Conservation (phyloP, 2,797 vertebrate genomes). For the Crocidura indochinensis region DNA sequence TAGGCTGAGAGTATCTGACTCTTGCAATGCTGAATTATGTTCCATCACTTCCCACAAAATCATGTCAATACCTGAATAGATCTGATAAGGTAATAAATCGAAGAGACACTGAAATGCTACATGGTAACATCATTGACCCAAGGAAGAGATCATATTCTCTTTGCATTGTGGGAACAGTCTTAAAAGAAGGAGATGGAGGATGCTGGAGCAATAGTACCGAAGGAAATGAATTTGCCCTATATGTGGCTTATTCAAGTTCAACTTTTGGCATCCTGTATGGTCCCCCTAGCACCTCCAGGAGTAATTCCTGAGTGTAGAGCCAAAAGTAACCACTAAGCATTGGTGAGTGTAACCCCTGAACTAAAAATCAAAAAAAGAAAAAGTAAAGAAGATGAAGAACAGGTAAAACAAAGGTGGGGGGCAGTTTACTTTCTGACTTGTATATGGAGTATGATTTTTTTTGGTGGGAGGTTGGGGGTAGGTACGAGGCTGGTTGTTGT, state of each 20-base stretch:
- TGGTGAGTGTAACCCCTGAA: too few relatives aligned
- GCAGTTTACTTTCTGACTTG: too few relatives aligned
- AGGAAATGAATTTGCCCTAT: too few relatives aligned
- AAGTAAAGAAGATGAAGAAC: background rate
- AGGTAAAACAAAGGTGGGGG: background rate
- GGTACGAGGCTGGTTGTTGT: too few relatives aligned
- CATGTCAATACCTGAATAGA: constrained; percentile 56
- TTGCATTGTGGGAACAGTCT: background rate
- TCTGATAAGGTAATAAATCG: constrained; percentile 52
- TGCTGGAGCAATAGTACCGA: background rate
- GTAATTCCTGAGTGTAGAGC: too few relatives aligned
- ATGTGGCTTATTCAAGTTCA: too few relatives aligned
- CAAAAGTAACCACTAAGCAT: too few relatives aligned
- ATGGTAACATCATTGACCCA: constrained; percentile 35
- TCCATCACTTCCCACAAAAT: background rate
- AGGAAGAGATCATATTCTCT: constrained; percentile 39
- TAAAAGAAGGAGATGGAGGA: background rate
- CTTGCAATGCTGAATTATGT: background rate
- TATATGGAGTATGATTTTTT: too few relatives aligned
- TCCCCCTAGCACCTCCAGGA: too few relatives aligned
- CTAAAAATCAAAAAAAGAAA: background rate
- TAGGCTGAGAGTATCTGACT: constrained; percentile 12
- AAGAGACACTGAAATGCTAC: constrained; percentile 11
- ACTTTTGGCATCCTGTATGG: too few relatives aligned
- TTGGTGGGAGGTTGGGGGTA: too few relatives aligned